These are phyloP conservation scores for Nymphalis polychloros DNA, from an alignment of 2,888 invertebrate genomes.

Conservation along the genomic window DNA sequence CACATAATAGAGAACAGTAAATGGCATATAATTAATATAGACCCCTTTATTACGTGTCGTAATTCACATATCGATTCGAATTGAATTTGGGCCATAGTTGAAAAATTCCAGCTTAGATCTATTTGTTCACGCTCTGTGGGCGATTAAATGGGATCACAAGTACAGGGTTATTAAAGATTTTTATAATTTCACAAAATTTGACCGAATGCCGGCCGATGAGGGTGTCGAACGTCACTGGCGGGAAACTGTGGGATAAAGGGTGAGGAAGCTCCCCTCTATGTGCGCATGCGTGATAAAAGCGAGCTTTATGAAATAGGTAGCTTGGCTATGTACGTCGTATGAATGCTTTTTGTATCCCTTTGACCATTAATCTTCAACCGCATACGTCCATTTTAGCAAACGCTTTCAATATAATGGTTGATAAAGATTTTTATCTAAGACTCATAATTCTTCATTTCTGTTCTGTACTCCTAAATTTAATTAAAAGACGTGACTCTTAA, in stretches of 20 bases:
- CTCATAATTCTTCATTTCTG: neutral
- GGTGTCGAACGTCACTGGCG: conserved; percentile 58
- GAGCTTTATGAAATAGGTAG: conserved; percentile 37
- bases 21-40: conserved; percentile 53
- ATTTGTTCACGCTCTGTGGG: conserved; percentile 42
- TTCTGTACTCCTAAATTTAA: too few relatives aligned
- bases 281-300: conserved; percentile 61
- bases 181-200: conserved; percentile 18
- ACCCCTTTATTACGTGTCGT: conserved; percentile 45
- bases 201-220: conserved; percentile 46
- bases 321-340: conserved; percentile 22
- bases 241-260: conserved; percentile 55
- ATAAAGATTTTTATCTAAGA: conserved; percentile 1
- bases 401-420: conserved; percentile 12
- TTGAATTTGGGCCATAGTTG: conserved; percentile 28
- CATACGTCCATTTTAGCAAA: conserved; percentile 16
- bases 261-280: conserved; percentile 39
- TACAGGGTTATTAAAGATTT: conserved; percentile 18
- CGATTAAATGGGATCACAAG: conserved; percentile 39
- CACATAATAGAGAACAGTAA: conserved; percentile 66
- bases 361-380: conserved; percentile 30
- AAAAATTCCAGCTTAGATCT: conserved; percentile 25
- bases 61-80: conserved; percentile 24
- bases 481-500: too few relatives aligned
- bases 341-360: conserved; percentile 39